phyloP scores from a whole-genome alignment of 1,140 invertebrate genomes.

The Euglossa dilemma region DNA sequence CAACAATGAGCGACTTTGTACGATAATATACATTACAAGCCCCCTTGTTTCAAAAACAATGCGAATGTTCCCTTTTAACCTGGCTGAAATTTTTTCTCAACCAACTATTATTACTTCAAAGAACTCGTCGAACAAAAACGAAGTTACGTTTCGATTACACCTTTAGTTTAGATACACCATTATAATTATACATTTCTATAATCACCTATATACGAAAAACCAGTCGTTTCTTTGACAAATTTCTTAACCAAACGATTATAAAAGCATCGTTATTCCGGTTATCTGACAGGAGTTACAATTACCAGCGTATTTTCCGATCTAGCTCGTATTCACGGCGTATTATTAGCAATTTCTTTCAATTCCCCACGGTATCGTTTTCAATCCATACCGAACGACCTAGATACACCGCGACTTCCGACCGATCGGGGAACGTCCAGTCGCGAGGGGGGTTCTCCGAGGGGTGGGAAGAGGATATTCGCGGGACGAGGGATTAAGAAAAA shows the following conservation, averaged over 20 bases:
- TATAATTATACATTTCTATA: no score
- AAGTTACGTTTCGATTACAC: no score
- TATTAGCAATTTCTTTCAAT: slow-evolving; percentile 9
- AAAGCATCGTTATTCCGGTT: not conserved
- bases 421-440: slow-evolving; percentile 2
- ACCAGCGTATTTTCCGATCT: not conserved
- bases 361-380: not conserved
- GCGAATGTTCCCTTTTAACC: not conserved
- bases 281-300: not conserved
- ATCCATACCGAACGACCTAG: slow-evolving; percentile 20
- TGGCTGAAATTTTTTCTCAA: not conserved
- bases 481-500: not conserved
- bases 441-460: not conserved
- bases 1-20: no score
- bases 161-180: no score
- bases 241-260: not conserved
- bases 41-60: no score
- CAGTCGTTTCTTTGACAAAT: no score
- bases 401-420: not conserved
- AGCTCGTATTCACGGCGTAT: not conserved
- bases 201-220: no score
- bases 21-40: no score
- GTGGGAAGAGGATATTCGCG: not conserved
- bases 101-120: no score
- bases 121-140: no score